phyloP scores from a whole-genome alignment of 2,797 vertebrate genomes.

The Manis javanica region DNA sequence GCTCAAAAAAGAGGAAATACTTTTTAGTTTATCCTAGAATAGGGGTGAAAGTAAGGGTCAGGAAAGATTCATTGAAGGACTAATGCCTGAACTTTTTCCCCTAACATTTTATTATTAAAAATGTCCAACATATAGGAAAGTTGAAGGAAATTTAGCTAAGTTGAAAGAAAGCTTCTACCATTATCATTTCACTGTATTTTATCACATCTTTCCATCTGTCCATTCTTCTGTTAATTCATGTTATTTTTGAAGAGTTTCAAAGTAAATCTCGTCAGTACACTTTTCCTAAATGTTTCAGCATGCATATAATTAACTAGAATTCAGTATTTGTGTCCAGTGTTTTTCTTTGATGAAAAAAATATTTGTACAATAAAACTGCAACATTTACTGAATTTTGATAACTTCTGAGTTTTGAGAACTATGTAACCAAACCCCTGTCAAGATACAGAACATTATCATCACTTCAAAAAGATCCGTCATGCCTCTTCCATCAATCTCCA shows the following conservation, averaged over 20 bases:
- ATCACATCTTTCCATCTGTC: background rate
- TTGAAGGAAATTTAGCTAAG: background rate
- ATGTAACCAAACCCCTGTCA: background rate
- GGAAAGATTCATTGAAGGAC: background rate
- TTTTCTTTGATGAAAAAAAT: background rate
- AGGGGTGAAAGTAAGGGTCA: background rate
- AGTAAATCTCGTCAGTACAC: background rate
- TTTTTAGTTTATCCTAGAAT: background rate
- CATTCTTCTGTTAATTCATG: background rate
- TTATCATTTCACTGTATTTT: background rate
- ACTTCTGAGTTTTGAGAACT: background rate
- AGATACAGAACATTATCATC: background rate
- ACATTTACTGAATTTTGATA: background rate
- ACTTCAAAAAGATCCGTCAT: background rate
- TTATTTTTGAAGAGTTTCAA: conserved; percentile 29
- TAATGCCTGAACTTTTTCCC: background rate
- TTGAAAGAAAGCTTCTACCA: background rate
- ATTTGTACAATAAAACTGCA: background rate
- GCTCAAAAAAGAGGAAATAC: background rate
- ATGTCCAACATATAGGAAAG: background rate
- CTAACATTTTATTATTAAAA: background rate
- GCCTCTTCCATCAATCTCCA: background rate
- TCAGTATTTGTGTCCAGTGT: background rate
- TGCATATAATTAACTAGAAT: background rate
- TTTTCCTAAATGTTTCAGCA: conserved; percentile 23